Base-by-base conservation (phyloP, 2,888 invertebrate genomes). In the Heterodera filipjevi region DNA sequence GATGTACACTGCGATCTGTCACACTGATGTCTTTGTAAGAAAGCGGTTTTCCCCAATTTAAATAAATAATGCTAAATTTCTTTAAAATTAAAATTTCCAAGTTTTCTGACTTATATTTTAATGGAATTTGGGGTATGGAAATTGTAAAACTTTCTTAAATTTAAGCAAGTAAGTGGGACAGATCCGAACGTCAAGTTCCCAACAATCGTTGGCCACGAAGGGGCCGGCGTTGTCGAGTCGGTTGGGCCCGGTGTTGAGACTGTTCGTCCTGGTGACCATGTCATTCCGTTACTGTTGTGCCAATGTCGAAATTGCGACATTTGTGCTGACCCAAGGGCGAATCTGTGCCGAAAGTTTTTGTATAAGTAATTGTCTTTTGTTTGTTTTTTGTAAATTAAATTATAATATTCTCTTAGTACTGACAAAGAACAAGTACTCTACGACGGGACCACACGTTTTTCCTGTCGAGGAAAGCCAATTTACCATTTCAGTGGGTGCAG, bases 251-350 rank as follows among this genome's bases (percentile, higher is more conserved):
- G 46, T 10, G 66, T 75, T 49, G 22, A 32, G 30, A 68, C 22
- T 16, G 32, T 75, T 44, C 27, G 39, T 32, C 32, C 30, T 30
- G 75, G 75, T 33, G 75, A 75, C 46, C 68, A 96, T 91, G 98
- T 99, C 27, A 93, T 99, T 82, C 97, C 98, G 0, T 90, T 96
- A 35, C 99, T 97, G 89, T 93, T 96, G 80, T 98, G 99, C 0
- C 97, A 99, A 91, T 99, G 99, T 90, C 92, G 93, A 44, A 93
- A 95, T 30, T 99, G 99, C 91, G 95, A 97, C 90, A 98, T 95
- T 90, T 99, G 99, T 90, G 93, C 93, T 81, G 95, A 93, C 80
- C 93, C 94, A 0, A 98, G 98, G 90, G 98, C 99, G 0, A 99
- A 99, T 91, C 91, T 99, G 16, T 99, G 99, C 89, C 93, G 94